Conservation (phyloP, 2,113 vertebrate species). For the Crotalus horridus region DNA sequence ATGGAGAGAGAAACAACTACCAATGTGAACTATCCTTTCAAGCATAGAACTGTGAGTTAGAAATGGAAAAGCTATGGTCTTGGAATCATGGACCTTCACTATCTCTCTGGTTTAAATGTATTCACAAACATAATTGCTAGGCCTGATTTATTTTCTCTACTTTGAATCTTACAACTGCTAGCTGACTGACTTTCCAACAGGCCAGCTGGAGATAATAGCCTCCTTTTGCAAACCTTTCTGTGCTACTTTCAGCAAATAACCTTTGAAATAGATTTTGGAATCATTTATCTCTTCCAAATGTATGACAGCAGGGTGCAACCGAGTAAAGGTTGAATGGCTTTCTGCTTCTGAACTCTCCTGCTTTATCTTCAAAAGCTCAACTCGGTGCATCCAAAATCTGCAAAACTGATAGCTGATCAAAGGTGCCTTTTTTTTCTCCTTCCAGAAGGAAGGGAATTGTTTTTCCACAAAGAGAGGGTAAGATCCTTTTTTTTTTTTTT, state of each 20-base stretch:
- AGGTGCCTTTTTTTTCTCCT: neutral
- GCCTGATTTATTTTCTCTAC: neutral
- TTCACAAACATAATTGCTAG: neutral
- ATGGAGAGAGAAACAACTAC: neutral
- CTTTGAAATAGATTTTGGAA: conserved; percentile 46
- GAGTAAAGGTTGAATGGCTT: conserved; percentile 64
- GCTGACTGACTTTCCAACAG: conserved; percentile 35
- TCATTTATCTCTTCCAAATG: conserved; percentile 45
- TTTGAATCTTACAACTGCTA: neutral
- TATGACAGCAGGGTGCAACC: conserved; percentile 38
- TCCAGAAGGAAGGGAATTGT: conserved; percentile 55
- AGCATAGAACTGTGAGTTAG: neutral
- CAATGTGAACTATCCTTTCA: neutral
- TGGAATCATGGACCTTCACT: neutral
- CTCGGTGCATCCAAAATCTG: conserved; percentile 59
- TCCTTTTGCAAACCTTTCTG: conserved; percentile 45
- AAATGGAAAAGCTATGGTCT: neutral
- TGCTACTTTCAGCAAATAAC: conserved; percentile 57
- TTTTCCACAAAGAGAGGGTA: conserved; percentile 61
- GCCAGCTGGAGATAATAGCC: conserved; percentile 51
- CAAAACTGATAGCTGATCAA: conserved; percentile 66
- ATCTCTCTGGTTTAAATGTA: neutral
- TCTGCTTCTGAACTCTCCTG: conserved; percentile 52
- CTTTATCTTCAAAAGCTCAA: conserved; percentile 65
- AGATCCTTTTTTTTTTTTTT: conserved; percentile 42